phyloP scores from a whole-genome alignment of 2,797 vertebrate species.

The Enteromius radiatus region DNA sequence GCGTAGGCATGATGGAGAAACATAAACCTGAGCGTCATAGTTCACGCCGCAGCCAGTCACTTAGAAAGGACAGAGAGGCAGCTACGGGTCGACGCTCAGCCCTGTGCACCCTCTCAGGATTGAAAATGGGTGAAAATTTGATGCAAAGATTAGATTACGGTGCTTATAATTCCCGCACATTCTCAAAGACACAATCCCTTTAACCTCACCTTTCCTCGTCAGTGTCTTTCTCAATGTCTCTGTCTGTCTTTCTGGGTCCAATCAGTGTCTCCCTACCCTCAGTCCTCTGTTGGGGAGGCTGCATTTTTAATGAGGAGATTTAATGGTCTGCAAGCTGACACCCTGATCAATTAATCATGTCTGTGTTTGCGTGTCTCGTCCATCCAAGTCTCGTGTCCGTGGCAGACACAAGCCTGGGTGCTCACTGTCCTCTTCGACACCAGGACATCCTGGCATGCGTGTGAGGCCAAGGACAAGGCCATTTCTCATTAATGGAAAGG shows the following conservation, averaged over 20 bases:
- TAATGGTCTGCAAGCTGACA: constrained; percentile 81
- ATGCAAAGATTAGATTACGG: neutral
- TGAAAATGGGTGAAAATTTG: neutral
- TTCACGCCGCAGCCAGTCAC: constrained; percentile 58
- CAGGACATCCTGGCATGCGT: constrained; percentile 42
- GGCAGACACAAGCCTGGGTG: constrained; percentile 65
- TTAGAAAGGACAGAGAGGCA: constrained; percentile 38
- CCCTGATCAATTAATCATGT: constrained; percentile 83
- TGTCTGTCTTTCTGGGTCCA: constrained; percentile 52
- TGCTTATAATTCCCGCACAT: neutral
- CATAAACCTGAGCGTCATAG: constrained; percentile 56
- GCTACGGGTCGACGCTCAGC: neutral
- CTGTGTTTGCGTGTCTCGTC: constrained; percentile 71
- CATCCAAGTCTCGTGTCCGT: constrained; percentile 63
- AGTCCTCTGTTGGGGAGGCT: constrained; percentile 72
- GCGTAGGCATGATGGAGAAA: constrained; percentile 65
- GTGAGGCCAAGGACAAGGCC: constrained; percentile 50
- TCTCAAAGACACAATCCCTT: constrained; percentile 26
- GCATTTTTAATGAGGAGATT: constrained; percentile 83
- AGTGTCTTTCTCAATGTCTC: constrained; percentile 26
- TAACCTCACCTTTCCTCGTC: constrained; percentile 9
- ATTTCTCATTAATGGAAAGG: constrained; percentile 47
- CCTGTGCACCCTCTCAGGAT: neutral
- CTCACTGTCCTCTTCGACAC: constrained; percentile 35
- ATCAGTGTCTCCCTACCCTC: constrained; percentile 71